These are phyloP conservation scores for Andrena praecox DNA, from an alignment of 2,888 invertebrate species.

Conservation along the genomic window DNA sequence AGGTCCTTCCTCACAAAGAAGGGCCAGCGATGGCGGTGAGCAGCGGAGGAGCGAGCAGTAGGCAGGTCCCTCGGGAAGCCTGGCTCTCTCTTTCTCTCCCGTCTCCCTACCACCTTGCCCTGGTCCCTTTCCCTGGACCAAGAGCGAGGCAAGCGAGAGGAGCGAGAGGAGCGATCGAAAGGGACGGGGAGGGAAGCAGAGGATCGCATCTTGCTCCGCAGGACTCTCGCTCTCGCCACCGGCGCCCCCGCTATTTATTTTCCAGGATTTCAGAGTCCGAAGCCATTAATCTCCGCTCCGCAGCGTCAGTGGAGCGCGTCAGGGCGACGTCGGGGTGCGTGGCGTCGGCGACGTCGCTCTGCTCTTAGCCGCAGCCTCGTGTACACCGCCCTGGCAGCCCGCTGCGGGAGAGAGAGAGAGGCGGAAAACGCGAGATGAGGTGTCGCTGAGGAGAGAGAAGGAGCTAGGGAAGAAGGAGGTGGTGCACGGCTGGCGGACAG, in stretches of 20 bases:
- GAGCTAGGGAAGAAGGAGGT: slow-evolving; percentile 53
- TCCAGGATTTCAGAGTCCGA: slow-evolving; percentile 85
- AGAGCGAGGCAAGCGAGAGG: slow-evolving; percentile 8
- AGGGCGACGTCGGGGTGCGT: slow-evolving; percentile 83
- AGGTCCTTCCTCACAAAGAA: slow-evolving; percentile 62
- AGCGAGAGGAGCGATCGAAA: neutral
- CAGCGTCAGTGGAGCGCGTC: slow-evolving; percentile 84
- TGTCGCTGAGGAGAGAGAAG: slow-evolving; percentile 48
- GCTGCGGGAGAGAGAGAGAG: slow-evolving; percentile 46
- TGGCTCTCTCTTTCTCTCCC: slow-evolving; percentile 54
- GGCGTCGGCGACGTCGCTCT: slow-evolving; percentile 76
- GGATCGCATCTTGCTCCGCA: slow-evolving; percentile 72
- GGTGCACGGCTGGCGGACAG: neutral
- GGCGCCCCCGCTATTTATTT: slow-evolving; percentile 84
- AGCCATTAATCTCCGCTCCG: slow-evolving; percentile 83
- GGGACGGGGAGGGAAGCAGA: slow-evolving; percentile 18
- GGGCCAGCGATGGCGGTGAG: slow-evolving; percentile 65
- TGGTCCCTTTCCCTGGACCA: slow-evolving; percentile 15
- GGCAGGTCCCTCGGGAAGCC: slow-evolving; percentile 72
- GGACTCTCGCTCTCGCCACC: slow-evolving; percentile 77
- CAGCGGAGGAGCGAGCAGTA: slow-evolving; percentile 47
- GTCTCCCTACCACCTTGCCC: slow-evolving; percentile 41
- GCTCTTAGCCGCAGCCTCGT: slow-evolving; percentile 76
- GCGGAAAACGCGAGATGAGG: slow-evolving; percentile 55
- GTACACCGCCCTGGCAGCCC: slow-evolving; percentile 60